These are phyloP conservation scores for Onychorhynchus coronatus DNA, from an alignment of 2,113 vertebrate genomes.

Conservation along the genomic window DNA sequence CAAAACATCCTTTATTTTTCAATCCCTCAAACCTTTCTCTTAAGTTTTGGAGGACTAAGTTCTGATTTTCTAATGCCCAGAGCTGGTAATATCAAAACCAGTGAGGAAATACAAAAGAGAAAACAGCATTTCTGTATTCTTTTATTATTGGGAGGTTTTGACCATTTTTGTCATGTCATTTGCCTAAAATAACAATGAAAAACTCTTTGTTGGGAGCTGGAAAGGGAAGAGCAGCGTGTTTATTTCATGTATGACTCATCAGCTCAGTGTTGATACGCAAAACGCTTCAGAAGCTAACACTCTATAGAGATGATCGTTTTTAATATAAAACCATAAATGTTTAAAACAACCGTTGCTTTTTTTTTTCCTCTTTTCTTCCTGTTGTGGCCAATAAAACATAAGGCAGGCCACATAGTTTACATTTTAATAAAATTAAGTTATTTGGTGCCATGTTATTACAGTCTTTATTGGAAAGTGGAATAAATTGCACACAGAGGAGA, in stretches of 20 bases:
- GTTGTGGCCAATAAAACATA: slow-evolving; percentile 39
- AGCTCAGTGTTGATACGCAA: background rate
- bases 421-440: slow-evolving; percentile 72
- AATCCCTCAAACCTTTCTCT: background rate
- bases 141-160: slow-evolving; percentile 45
- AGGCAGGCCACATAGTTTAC: slow-evolving; percentile 26
- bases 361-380: background rate
- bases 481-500: slow-evolving; percentile 74
- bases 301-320: slow-evolving; percentile 38
- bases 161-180: background rate
- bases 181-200: slow-evolving; percentile 26
- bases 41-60: background rate
- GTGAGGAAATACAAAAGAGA: slow-evolving; percentile 12
- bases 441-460: slow-evolving; percentile 62
- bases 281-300: slow-evolving; percentile 55
- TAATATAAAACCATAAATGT: slow-evolving; percentile 56
- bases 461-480: slow-evolving; percentile 74
- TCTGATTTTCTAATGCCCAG: background rate
- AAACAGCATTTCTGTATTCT: background rate
- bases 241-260: slow-evolving; percentile 29
- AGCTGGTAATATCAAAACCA: background rate
- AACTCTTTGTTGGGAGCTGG: slow-evolving; percentile 15
- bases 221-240: slow-evolving; percentile 19
- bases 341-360: slow-evolving; percentile 18
- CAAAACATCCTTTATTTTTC: background rate